Evolutionary conservation across 1,140 invertebrate genomes (phyloP).

Genomic region (Agrypnia vestita): DNA sequence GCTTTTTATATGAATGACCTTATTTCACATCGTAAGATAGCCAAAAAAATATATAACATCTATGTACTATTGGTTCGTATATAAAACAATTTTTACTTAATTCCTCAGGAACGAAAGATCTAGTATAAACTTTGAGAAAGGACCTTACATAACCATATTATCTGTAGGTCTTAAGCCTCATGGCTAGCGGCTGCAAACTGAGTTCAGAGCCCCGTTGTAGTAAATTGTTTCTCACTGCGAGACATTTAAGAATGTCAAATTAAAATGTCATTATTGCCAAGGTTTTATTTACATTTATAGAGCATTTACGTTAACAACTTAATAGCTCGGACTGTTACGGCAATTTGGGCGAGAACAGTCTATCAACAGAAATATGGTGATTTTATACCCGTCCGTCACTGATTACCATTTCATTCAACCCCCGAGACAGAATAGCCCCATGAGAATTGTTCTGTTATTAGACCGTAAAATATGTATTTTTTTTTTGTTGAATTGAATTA

Average conservation of each 20-base stretch:
- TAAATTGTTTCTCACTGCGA: slow-evolving; percentile 27
- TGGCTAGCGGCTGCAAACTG: too few species aligned
- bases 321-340: slow-evolving; percentile 12
- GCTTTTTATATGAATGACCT: too few species aligned
- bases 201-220: too few species aligned
- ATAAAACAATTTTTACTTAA: too few species aligned
- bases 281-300: slow-evolving; percentile 41
- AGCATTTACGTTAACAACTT: slow-evolving; percentile 37
- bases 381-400: slow-evolving; percentile 2
- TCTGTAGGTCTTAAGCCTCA: too few species aligned
- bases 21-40: too few species aligned
- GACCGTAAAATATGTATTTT: neutral
- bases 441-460: slow-evolving; percentile 26
- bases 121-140: too few species aligned
- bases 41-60: too few species aligned
- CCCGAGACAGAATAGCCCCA: slow-evolving; percentile 12
- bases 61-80: too few species aligned
- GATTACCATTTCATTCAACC: slow-evolving; percentile 32
- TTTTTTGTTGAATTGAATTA: slow-evolving; percentile 30
- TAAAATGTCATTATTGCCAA: slow-evolving; percentile 38
- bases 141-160: too few species aligned
- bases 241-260: slow-evolving; percentile 30
- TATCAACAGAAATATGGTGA: slow-evolving; percentile 39
- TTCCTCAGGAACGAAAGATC: too few species aligned
- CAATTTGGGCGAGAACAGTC: slow-evolving; percentile 10